Base-by-base conservation (phyloP, 64 coral and sea anemone genomes). In the Anthopleura sola region DNA sequence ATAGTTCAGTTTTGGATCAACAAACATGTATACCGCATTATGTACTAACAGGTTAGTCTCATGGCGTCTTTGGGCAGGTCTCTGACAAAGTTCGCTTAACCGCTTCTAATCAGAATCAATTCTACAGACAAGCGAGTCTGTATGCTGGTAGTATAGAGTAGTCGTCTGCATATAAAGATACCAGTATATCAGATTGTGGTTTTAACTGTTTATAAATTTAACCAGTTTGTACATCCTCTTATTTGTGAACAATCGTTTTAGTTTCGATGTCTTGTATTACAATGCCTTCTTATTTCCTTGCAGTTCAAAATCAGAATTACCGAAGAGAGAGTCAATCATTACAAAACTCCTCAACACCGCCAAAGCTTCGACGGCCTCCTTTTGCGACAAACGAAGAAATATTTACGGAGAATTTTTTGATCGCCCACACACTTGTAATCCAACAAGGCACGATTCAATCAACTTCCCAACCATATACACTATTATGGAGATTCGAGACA, bases 391-490 rank as follows among this genome's bases (percentile, higher is more conserved):
- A 13, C 36, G 1, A 79, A 79, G 82, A 9, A 83, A 83, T 38
- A 83, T 83, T 37, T 83, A 83, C 50, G 37, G 55, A 58, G 82
- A 83, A 37, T 83, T 83, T 60, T 60, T 83, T 18, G 82, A 83
- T 21, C 50, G 58, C 55, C 82, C 82, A 1, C 82, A 83, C 32
- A 20, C 28, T 31, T 83, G 82, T 34, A 36, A 33, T 37, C 82
- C 82, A 24, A 83, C 55, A 20, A 5, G 50, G 15, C 36, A 37
- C n/a, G 17, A 38, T 17, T 48, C 49, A 21, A 38, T 83, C 14
- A 13, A 28, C 24, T 18, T 83, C 37, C 49, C 49, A 20, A 58
- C 32, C 20, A 20, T 83, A 10, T 60, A 29, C 49, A 83, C 82
- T 18, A 60, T 83, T 3, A 39, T 21, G 32, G 82, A 83, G 19